Conservation (phyloP, 2,888 invertebrate genomes). For the Lithophane leautieri region DNA sequence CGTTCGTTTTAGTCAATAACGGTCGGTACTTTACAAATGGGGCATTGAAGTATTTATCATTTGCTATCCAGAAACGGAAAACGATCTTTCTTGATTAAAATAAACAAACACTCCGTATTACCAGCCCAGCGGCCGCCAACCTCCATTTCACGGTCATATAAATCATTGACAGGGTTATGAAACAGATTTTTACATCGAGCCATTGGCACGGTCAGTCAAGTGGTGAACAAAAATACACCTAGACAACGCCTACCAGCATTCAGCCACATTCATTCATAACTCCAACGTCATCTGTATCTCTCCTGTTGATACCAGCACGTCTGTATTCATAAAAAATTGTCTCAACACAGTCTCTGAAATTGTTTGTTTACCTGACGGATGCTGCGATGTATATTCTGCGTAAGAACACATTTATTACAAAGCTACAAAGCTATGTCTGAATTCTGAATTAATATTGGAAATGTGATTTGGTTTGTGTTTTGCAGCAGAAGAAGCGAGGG, state of each 20-base stretch:
- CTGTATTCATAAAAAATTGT: conserved; percentile 73
- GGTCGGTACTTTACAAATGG: conserved; percentile 29
- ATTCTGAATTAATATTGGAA: conserved; percentile 14
- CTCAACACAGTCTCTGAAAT: conserved; percentile 59
- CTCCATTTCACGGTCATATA: conserved; percentile 82
- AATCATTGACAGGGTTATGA: conserved; percentile 82
- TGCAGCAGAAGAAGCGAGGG: conserved; percentile 85
- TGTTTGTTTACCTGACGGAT: conserved; percentile 70
- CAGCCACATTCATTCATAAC: conserved; percentile 83
- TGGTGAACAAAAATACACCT: conserved; percentile 85
- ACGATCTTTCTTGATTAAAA: conserved; percentile 43
- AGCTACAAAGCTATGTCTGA: background rate
- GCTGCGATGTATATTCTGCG: conserved; percentile 81
- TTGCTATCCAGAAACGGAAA: conserved; percentile 30
- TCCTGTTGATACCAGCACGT: conserved; percentile 71
- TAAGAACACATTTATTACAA: conserved; percentile 67
- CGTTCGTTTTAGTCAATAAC: conserved; percentile 28
- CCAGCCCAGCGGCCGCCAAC: conserved; percentile 69
- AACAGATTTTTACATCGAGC: conserved; percentile 84
- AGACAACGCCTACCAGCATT: conserved; percentile 83
- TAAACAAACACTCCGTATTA: conserved; percentile 32
- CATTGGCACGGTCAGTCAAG: conserved; percentile 86
- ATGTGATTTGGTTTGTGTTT: conserved; percentile 63
- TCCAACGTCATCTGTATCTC: conserved; percentile 78
- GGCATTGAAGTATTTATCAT: conserved; percentile 52